Conservation (phyloP, 2,888 invertebrate genomes). For the Idaea dimidiata region DNA sequence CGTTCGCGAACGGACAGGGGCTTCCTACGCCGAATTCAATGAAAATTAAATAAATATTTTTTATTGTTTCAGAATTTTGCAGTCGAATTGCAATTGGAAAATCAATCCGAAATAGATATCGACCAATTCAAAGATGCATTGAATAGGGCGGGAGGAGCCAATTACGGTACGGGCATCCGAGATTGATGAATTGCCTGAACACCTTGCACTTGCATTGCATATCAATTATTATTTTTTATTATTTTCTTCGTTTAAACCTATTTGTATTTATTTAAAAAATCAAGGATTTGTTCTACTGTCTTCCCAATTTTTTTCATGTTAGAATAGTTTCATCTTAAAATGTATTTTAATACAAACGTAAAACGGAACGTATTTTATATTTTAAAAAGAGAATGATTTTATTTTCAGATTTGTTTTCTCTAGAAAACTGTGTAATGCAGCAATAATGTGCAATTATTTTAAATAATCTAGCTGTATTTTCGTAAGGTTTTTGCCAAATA, state of each 20-base stretch:
- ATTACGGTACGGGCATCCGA: slow-evolving; percentile 89
- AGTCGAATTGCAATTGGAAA: slow-evolving; percentile 87
- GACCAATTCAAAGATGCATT: slow-evolving; percentile 85
- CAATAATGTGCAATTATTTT: slow-evolving; percentile 50
- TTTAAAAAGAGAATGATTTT: slow-evolving; percentile 31
- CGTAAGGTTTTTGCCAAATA: slow-evolving; percentile 61
- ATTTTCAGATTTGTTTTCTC: slow-evolving; percentile 40
- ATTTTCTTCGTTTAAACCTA: slow-evolving; percentile 7
- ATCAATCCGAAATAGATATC: slow-evolving; percentile 85
- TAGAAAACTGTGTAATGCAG: slow-evolving; percentile 18
- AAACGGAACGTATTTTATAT: slow-evolving; percentile 17
- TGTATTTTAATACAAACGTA: slow-evolving; percentile 11
- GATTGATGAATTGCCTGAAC: slow-evolving; percentile 77
- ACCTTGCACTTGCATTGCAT: slow-evolving; percentile 32
- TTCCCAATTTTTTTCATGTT: not conserved
- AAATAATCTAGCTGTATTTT: slow-evolving; percentile 41
- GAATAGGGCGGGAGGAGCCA: slow-evolving; percentile 88
- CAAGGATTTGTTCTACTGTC: not conserved
- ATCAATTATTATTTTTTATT: slow-evolving; percentile 21
- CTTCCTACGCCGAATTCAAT: slow-evolving; percentile 31
- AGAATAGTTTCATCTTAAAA: not conserved
- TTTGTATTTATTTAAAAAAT: not conserved
- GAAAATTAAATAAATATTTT: slow-evolving; percentile 1
- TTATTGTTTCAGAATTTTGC: slow-evolving; percentile 85
- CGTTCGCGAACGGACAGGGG: slow-evolving; percentile 27